phyloP scores from a whole-genome alignment of 2,888 invertebrate species.

The Acanthosepion pharaonis region DNA sequence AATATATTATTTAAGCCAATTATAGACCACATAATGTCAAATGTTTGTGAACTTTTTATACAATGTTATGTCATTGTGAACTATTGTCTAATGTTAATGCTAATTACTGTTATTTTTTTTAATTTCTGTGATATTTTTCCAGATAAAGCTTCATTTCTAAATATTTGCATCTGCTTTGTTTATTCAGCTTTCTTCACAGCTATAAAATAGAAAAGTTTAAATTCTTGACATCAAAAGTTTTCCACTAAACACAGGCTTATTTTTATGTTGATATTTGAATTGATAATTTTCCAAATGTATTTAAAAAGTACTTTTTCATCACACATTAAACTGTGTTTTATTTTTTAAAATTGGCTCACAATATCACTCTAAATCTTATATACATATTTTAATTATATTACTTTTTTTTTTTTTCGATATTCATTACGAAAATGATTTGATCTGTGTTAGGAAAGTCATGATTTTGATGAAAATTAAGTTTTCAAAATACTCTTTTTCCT shows the following conservation, averaged over 20 bases:
- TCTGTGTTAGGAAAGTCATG: too few relatives aligned
- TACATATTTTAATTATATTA: background rate
- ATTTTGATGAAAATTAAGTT: too few relatives aligned
- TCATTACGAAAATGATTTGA: background rate
- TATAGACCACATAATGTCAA: slow-evolving; percentile 12
- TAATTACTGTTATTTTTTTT: slow-evolving; percentile 33
- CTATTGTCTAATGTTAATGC: background rate
- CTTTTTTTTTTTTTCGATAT: background rate
- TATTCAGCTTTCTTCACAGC: background rate
- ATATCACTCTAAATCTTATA: background rate
- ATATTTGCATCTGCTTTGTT: slow-evolving; percentile 33
- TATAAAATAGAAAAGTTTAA: background rate
- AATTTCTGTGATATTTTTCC: slow-evolving; percentile 13
- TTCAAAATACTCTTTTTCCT: too few relatives aligned
- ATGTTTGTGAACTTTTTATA: slow-evolving; percentile 18
- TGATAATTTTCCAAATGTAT: background rate
- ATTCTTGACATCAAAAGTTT: background rate
- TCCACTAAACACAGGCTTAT: background rate
- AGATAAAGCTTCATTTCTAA: slow-evolving; percentile 33
- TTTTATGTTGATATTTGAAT: background rate
- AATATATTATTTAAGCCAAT: background rate
- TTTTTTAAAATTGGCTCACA: background rate
- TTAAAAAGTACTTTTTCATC: background rate
- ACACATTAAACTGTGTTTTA: background rate
- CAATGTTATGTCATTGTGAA: slow-evolving; percentile 33